Base-by-base conservation (phyloP, 2,797 vertebrate genomes). In the Coranthus polyacanthus region DNA sequence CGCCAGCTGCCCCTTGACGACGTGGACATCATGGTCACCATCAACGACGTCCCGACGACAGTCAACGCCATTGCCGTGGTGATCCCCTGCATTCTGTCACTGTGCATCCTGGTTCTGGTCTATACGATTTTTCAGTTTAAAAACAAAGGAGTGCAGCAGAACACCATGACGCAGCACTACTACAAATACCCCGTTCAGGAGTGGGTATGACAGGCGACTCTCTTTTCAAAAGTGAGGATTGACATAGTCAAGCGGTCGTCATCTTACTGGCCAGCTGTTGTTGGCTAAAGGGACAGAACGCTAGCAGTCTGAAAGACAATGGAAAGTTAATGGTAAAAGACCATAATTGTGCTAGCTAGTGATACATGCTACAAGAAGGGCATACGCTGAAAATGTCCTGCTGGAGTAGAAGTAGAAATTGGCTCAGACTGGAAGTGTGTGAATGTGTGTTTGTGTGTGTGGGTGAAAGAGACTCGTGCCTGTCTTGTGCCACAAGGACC, bases 101-200 rank as follows among this genome's bases (percentile, higher is more conserved):
- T 99, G 68, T 99, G 98, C 93, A 96, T 98, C 86, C 95, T 99
- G 83, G 98, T 99, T 87, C 93, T 99, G 85, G 95, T 98, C 20
- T 99, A 99, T 89, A 99, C 98, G 0, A 97, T 99, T 88, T 98
- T 99, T 87, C 98, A 99, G 92, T 99, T 99, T 88, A 98, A 99
- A 81, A 98, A 97, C 95, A 99, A 99, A 93, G 95, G 96, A 9
- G 96, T 95, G 58, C 97, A 97, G 86, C 97, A 98, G 89, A 96
- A 91, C 49, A 93, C 96, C 84, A 85, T 88, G 60, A 70, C 84
- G 0, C 95, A 94, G 59, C 95, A 96, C 81, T 98, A 96, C 91
- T 98, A 98, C 94, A 99, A 97, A 94, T 96, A 97, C 89, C 97
- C 97, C 0, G 97, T 99, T 12, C 97, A 99, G 89, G 97, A 99